Percentiles rank a stretch among this genome's conserved stretches.
Evolutionary conservation across 1,140 invertebrate genomes (phyloP).

Genomic region (Pseudomyrmex sp.): DNA sequence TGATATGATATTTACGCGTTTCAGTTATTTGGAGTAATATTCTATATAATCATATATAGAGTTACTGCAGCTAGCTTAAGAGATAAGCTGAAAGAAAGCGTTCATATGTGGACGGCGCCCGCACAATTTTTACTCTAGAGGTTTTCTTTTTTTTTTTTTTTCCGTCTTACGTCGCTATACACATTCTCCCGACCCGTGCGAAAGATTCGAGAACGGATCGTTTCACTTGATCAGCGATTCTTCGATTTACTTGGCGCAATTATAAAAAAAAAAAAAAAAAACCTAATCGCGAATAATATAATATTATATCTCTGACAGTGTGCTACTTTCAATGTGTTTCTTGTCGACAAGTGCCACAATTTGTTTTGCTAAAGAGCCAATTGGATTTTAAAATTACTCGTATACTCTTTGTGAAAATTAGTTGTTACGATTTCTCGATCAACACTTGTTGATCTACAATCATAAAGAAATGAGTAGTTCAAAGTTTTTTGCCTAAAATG

Average conservation of each 20-base stretch:
- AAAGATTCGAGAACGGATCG: constrained; percentile 68
- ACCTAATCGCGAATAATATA: constrained; percentile 4
- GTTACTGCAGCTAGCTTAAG: constrained; percentile 67
- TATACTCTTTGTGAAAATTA: constrained; percentile 40
- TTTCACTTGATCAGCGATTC: constrained; percentile 20
- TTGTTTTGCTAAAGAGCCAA: constrained; percentile 17
- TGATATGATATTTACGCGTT: constrained; percentile 78
- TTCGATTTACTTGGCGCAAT: background rate
- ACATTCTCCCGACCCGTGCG: constrained; percentile 43
- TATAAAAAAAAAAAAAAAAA: background rate
- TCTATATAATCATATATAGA: constrained; percentile 72
- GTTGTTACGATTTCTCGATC: background rate
- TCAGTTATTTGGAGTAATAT: constrained; percentile 75
- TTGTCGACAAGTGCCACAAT: background rate
- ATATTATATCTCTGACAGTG: background rate
- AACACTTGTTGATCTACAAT: background rate
- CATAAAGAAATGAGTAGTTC: background rate
- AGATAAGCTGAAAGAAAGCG: constrained; percentile 75
- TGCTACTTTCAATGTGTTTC: constrained; percentile 10
- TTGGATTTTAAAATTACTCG: constrained; percentile 21
- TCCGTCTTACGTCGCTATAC: constrained; percentile 14
- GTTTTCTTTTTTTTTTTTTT: background rate
- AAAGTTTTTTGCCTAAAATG: background rate
- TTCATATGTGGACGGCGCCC: constrained; percentile 80
- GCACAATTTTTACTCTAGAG: constrained; percentile 64